Base-by-base conservation (phyloP, 37 sponge, comb jelly and placozoan species). In the Halichondria panicea region DNA sequence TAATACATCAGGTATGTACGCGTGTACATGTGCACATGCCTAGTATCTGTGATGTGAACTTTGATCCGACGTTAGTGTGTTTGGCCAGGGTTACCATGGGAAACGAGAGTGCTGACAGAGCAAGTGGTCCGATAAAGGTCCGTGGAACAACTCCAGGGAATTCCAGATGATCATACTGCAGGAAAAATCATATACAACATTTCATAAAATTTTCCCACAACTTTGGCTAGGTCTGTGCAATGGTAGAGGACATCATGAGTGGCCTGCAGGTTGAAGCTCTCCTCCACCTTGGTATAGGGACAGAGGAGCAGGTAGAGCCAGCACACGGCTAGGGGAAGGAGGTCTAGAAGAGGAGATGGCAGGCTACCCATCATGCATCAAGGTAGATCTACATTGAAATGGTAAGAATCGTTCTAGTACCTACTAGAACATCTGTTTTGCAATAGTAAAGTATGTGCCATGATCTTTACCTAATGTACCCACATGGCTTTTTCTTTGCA, bases 261-360 rank as follows among this genome's bases (percentile, higher is more conserved):
- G 6, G 99, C 99, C 77, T 98, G 99, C 21, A 91, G 68, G 76
- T 98, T 98, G 80, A 98, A 98, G 66, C 99, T 98, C 77, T 98
- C 99, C 72, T 98, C 99, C 24, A 98, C 99, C 66, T 98, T 96
- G 15, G 90, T 96, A 80, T 93, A 93, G 40, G 97, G 97, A 60
- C 94, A 93, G 12, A 84, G 52, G 31, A 79, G 41, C 0, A 96
- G 66, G 77, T 93, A 74, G 24, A 77, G 1, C 6, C 81, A 11
- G 32, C 85, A 87, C 72, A 90, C 48, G 8, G 55, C 12, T 28
- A 34, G 28, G 8, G 55, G 82, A 4, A 70, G 58, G 3, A 60
- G 36, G 48, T 80, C 71, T 9, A 78, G 22, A 3, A 76, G n/a
- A n/a, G n/a, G n/a, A n/a, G n/a, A n/a, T n/a, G n/a, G n/a, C n/a